Evolutionary conservation across 2,113 vertebrate species (phyloP).

Genomic region (Solea solea): DNA sequence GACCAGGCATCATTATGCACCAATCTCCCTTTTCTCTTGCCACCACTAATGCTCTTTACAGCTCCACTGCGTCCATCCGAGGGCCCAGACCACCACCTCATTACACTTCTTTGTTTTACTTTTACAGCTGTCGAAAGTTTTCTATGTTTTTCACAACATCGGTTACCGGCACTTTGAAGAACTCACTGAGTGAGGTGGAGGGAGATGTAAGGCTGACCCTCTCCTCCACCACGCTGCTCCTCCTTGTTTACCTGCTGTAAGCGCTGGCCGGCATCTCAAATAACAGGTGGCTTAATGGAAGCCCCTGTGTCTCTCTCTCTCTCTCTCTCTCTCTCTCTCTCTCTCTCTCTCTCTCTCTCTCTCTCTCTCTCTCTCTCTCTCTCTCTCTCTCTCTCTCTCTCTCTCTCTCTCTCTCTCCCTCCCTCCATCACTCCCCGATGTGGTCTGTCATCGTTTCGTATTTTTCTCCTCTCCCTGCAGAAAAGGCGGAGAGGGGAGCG

Average conservation of each 20-base stretch:
- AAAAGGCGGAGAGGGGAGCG: constrained; percentile 14
- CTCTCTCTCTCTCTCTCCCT: neutral
- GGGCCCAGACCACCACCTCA: constrained; percentile 44
- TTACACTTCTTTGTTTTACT: constrained; percentile 23
- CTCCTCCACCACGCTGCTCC: constrained; percentile 44
- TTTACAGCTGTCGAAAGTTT: constrained; percentile 50
- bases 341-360: neutral
- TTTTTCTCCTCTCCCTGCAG: constrained; percentile 32
- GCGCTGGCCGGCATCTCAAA: constrained; percentile 40
- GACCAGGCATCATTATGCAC: constrained; percentile 30
- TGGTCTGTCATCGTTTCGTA: constrained; percentile 33
- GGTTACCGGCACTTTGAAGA: constrained; percentile 57
- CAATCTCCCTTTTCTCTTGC: constrained; percentile 49
- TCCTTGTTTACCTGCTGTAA: constrained; percentile 70
- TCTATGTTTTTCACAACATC: constrained; percentile 51
- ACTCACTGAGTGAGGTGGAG: constrained; percentile 34
- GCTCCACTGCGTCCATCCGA: constrained; percentile 24
- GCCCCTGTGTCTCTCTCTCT: constrained; percentile 5
- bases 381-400: too few relatives aligned
- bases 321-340: neutral
- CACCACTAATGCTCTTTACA: constrained; percentile 44
- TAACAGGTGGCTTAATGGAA: constrained; percentile 23
- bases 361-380: constrained; percentile 2
- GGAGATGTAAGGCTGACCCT: constrained; percentile 20
- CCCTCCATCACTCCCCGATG: constrained; percentile 45